Base-by-base conservation (phyloP, 2,888 invertebrate species). In the Rhagium mordax region DNA sequence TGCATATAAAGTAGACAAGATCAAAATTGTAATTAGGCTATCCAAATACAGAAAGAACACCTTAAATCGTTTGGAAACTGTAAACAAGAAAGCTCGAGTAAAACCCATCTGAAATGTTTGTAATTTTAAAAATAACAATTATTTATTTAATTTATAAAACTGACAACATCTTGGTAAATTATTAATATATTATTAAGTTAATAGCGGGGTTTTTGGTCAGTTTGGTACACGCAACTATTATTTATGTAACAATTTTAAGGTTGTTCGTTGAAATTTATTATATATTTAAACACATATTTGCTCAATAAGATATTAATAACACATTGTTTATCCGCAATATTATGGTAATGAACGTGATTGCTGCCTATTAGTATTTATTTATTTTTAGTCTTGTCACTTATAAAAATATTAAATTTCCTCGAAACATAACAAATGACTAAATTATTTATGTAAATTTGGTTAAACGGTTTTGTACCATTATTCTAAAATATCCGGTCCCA, bases 1-100 rank as follows among this genome's bases (percentile, higher is more conserved):
- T 65, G 53, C 65, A 65, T 65, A 65, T 65, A 65, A 65, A 65
- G 16, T 53, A 53, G 53, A 53, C 53, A 65, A 51, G 65, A 59
- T 29, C 29, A 29, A 53, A 27, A 33, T 15, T 21, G 8, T 65
- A 65, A 65, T 65, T 65, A 53, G 65, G 33, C 65, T 53, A 18
- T 53, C 20, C 53, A 65, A 48, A 53, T 65, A 53, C 65, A 51
- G 41, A 65, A n/a, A 13, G 65, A 18, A 27, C 48, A 29, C 16
- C 8, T 27, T 21, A 27, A 24, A 24, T 18, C 51, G 53, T 41
- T 18, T 10, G 10, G 24, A 65, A 33, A 48, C 21, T 65, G 18
- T 53, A 33, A 49, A 65, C 65, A 65, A 53, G 29, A 51, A 53
- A 33, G 53, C 53, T 65, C 53, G 8, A 33, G n/a, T 16, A 53